These are phyloP conservation scores for Stramonita haemastoma DNA, from an alignment of 2,888 invertebrate genomes.

Conservation along the genomic window DNA sequence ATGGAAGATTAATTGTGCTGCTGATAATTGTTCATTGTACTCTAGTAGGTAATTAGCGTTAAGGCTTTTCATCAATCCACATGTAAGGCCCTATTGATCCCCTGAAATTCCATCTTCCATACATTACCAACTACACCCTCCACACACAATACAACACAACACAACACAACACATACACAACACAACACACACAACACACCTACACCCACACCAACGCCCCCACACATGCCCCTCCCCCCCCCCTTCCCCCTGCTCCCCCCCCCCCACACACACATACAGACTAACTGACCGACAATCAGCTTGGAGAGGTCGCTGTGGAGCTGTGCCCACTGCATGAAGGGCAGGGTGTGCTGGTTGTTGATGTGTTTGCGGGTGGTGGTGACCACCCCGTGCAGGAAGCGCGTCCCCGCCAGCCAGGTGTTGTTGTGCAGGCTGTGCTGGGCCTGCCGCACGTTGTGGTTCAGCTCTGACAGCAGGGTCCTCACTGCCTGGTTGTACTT, in stretches of 20 bases:
- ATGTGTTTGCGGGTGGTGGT: conserved; percentile 57
- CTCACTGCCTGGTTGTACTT: conserved; percentile 67
- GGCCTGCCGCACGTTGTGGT: conserved; percentile 68
- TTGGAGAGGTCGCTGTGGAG: conserved; percentile 69
- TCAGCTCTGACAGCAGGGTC: conserved; percentile 66
- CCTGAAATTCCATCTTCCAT: no score
- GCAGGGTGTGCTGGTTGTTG: conserved; percentile 59
- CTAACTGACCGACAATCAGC: conserved; percentile 67
- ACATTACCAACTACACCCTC: no score
- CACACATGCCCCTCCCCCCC: neutral
- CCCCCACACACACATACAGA: no score
- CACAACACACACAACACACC: no score
- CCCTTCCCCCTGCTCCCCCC: neutral
- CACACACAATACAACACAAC: no score
- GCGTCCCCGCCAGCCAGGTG: conserved; percentile 71
- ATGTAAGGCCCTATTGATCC: no score
- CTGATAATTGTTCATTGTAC: neutral
- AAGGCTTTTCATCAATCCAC: no score
- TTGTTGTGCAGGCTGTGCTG: conserved; percentile 68
- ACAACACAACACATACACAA: no score
- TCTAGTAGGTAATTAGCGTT: no score
- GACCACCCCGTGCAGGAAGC: conserved; percentile 66
- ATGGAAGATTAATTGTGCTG: no score
- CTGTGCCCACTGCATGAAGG: conserved; percentile 73
- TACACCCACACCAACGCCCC: neutral